Percentiles rank a stretch among this genome's conserved stretches.
Conservation (phyloP, 1,140 invertebrate genomes). For the Pogonomyrmex barbatus region DNA sequence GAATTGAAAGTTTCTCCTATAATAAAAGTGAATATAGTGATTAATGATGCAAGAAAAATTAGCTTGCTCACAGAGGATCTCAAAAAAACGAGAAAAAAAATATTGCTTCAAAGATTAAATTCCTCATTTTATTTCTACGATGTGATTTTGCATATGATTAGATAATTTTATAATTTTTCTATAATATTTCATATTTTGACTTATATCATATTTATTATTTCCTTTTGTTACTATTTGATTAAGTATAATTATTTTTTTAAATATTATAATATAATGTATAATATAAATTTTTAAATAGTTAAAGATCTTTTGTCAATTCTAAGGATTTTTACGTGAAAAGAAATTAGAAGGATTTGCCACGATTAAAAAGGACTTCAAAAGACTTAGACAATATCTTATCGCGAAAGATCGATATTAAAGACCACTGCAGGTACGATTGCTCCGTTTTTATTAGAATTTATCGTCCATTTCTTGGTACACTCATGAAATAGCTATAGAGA, state of each 20-base stretch:
- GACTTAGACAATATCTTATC: slow-evolving; percentile 1
- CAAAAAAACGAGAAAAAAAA: background rate
- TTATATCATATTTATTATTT: background rate
- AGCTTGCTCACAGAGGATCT: background rate
- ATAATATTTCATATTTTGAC: background rate
- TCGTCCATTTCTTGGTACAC: slow-evolving; percentile 43
- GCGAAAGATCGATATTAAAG: slow-evolving; percentile 44
- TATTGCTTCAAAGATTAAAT: background rate
- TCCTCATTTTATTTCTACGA: background rate
- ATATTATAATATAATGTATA: background rate
- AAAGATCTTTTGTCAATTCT: background rate
- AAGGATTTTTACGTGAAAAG: background rate
- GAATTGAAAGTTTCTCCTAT: background rate
- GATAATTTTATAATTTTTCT: background rate
- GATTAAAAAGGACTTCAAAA: background rate
- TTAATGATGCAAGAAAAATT: slow-evolving; percentile 33
- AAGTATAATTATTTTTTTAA: background rate
- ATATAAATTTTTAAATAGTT: background rate
- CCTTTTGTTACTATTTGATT: no score
- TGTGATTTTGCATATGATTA: background rate
- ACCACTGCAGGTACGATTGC: slow-evolving; percentile 13
- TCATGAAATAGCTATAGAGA: slow-evolving; percentile 6
- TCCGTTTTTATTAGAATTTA: slow-evolving; percentile 62
- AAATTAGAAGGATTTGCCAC: background rate
- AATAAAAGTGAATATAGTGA: slow-evolving; percentile 7